These are phyloP conservation scores for Meloidogyne floridensis DNA, from an alignment of 1,140 invertebrate genomes.

Conservation along the genomic window DNA sequence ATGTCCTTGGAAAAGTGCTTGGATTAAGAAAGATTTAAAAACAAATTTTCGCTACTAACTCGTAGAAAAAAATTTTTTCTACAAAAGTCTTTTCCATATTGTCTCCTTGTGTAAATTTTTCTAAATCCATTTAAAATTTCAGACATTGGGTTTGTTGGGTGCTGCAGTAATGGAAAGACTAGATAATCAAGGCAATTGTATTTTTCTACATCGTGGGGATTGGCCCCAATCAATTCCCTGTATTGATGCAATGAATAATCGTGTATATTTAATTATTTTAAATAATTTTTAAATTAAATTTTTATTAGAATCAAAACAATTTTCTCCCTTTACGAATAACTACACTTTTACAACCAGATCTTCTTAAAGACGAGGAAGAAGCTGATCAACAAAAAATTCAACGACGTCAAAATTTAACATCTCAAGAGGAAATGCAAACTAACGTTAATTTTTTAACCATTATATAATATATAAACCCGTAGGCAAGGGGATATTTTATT, in stretches of 20 bases:
- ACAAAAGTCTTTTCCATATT: no score
- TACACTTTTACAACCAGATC: slow-evolving; percentile 25
- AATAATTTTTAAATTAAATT: slow-evolving; percentile 26
- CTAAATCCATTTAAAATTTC: background rate
- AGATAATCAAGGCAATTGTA: slow-evolving; percentile 30
- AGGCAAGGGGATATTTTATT: no score
- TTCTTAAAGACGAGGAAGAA: slow-evolving; percentile 2
- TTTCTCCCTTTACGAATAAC: slow-evolving; percentile 41
- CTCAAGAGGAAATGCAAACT: background rate
- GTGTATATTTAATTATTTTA: slow-evolving; percentile 1
- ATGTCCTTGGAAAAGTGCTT: no score
- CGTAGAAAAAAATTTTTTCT: no score
- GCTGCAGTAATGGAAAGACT: slow-evolving; percentile 41
- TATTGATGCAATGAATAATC: slow-evolving; percentile 36
- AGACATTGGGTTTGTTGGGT: slow-evolving; percentile 33
- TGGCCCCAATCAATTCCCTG: slow-evolving; percentile 46
- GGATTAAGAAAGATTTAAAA: no score
- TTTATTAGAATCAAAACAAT: slow-evolving; percentile 24
- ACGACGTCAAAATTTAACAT: background rate
- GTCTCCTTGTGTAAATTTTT: no score
- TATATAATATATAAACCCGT: no score
- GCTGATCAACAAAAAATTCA: background rate
- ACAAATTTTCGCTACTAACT: no score
- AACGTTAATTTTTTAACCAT: background rate
- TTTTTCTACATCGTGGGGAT: slow-evolving; percentile 34